Conservation (phyloP, 2,888 invertebrate species). For the Embidobia sp. region DNA sequence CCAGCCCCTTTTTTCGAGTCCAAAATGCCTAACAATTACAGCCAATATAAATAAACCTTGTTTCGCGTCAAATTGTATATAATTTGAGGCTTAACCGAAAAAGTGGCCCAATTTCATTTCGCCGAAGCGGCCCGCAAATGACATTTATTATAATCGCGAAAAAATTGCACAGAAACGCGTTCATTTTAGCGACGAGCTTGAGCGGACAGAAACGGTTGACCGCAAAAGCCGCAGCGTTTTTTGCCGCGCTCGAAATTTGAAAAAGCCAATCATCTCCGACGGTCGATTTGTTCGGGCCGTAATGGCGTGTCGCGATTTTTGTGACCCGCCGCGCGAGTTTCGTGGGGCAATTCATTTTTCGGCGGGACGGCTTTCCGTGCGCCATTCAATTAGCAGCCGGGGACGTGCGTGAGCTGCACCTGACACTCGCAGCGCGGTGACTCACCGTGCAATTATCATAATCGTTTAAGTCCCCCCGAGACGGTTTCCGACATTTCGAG, state of each 20-base stretch:
- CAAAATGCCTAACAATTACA: too few relatives aligned
- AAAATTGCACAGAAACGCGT: too few relatives aligned
- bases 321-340: slow-evolving; percentile 1
- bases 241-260: slow-evolving; percentile 4
- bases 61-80: too few relatives aligned
- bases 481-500: slow-evolving; percentile 43
- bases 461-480: slow-evolving; percentile 29
- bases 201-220: slow-evolving; percentile 4
- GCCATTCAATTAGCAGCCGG: slow-evolving; percentile 44
- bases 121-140: too few relatives aligned
- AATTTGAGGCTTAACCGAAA: too few relatives aligned
- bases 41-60: too few relatives aligned
- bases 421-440: slow-evolving; percentile 53
- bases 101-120: too few relatives aligned
- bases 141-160: too few relatives aligned
- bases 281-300: slow-evolving; percentile 9
- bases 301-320: slow-evolving; percentile 7
- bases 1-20: too few relatives aligned
- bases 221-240: slow-evolving; percentile 12
- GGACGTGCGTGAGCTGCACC: slow-evolving; percentile 41
- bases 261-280: slow-evolving; percentile 8
- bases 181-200: not conserved
- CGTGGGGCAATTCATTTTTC: slow-evolving; percentile 30
- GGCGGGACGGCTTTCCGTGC: slow-evolving; percentile 26
- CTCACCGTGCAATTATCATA: slow-evolving; percentile 60